phyloP scores from a whole-genome alignment of 2,797 vertebrate species.

The Microchirus variegatus region DNA sequence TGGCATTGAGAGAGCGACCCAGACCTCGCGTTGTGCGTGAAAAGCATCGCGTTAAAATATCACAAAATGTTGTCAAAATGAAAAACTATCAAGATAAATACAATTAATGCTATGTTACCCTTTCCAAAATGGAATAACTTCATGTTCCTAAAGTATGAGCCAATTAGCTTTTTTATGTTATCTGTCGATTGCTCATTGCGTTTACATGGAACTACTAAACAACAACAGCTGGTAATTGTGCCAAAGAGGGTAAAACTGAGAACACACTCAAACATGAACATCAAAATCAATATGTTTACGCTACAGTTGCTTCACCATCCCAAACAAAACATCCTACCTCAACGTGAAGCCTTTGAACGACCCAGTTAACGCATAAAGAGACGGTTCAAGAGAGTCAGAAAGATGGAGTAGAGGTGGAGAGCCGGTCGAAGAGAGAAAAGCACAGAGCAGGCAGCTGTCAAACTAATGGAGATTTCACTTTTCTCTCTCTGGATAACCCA shows the following conservation, averaged over 20 bases:
- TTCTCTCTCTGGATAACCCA: constrained; percentile 43
- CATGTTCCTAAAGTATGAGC: too few species aligned
- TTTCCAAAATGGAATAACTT: too few species aligned
- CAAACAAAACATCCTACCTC: constrained; percentile 66
- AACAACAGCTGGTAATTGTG: too few species aligned
- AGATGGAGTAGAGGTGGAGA: constrained; percentile 7
- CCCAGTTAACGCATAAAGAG: constrained; percentile 5
- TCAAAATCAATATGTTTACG: background rate
- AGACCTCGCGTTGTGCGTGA: background rate
- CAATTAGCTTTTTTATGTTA: too few species aligned
- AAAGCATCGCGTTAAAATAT: background rate
- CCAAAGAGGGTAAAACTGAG: background rate
- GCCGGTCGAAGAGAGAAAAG: constrained; percentile 29
- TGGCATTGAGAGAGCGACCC: constrained; percentile 9
- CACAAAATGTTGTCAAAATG: too few species aligned
- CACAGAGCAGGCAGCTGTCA: constrained; percentile 60
- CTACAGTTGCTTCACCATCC: background rate
- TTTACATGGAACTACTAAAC: background rate
- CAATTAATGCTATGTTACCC: background rate
- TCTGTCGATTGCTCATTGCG: background rate
- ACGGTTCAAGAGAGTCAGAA: background rate
- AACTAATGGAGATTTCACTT: constrained; percentile 65
- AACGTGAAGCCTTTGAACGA: constrained; percentile 9
- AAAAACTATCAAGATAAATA: too few species aligned
- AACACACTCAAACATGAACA: constrained; percentile 1